These are phyloP conservation scores for Pseudachorutes palmiensis DNA, from an alignment of 1,140 invertebrate genomes.

Conservation along the genomic window DNA sequence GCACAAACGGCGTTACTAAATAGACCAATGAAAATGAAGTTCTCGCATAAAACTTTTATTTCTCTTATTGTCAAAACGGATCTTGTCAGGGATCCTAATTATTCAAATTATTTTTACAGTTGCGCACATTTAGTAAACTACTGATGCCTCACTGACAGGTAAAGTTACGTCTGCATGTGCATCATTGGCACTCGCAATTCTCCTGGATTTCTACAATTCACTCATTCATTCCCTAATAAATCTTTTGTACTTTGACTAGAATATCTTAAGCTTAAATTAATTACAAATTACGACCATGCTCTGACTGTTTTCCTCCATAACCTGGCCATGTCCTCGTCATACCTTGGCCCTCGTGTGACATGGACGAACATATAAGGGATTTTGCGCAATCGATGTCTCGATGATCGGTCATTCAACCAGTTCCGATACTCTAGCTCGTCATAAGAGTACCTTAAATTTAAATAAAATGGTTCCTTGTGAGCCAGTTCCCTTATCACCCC, in stretches of 20 bases:
- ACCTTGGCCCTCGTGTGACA: slow-evolving; percentile 28
- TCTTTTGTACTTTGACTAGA: background rate
- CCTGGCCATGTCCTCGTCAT: slow-evolving; percentile 33
- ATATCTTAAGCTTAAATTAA: background rate
- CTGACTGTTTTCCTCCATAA: slow-evolving; percentile 36
- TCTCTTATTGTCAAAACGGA: too few species aligned
- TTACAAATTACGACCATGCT: slow-evolving; percentile 26
- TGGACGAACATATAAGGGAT: slow-evolving; percentile 37
- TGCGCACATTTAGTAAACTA: too few species aligned
- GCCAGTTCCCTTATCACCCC: slow-evolving; percentile 43
- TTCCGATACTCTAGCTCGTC: slow-evolving; percentile 39
- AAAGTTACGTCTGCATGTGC: too few species aligned
- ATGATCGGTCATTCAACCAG: slow-evolving; percentile 38
- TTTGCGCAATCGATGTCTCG: slow-evolving; percentile 26
- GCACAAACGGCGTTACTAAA: too few species aligned
- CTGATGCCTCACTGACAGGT: too few species aligned
- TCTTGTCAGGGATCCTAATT: too few species aligned
- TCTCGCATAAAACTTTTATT: too few species aligned
- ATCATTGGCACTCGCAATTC: too few species aligned
- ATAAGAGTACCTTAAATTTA: slow-evolving; percentile 43
- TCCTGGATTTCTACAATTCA: too few species aligned
- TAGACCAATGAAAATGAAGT: too few species aligned
- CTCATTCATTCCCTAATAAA: too few species aligned
- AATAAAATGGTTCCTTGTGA: slow-evolving; percentile 40
- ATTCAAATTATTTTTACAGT: too few species aligned